A percentile compares a stretch with the other conserved stretches of the same genome.
Conservation (phyloP, 2,888 invertebrate genomes). For the Copidosoma aretas region DNA sequence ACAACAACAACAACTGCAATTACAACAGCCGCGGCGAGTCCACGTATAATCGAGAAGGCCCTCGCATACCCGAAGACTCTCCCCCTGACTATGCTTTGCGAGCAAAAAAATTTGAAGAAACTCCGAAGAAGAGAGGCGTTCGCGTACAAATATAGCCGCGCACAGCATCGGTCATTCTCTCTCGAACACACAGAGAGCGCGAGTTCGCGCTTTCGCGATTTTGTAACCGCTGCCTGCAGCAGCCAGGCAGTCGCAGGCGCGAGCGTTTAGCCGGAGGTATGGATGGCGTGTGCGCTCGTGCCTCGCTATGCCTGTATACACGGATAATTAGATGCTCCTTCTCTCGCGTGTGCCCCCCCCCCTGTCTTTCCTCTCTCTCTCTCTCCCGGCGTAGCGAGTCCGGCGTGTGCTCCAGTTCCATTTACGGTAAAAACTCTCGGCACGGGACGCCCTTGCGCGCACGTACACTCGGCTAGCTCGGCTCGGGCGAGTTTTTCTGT, state of each 20-base stretch:
- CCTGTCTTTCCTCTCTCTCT: constrained; percentile 1
- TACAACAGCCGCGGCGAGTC: background rate
- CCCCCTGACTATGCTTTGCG: background rate
- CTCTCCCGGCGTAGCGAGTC: constrained; percentile 37
- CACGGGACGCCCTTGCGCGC: constrained; percentile 39
- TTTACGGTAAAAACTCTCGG: constrained; percentile 55
- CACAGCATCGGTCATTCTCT: constrained; percentile 17
- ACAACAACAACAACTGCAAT: background rate
- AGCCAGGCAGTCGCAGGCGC: no score
- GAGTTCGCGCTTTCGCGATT: constrained; percentile 42
- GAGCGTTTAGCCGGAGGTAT: constrained; percentile 26
- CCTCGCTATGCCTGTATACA: no score
- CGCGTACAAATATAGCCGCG: constrained; percentile 52
- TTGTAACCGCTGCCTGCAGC: constrained; percentile 54
- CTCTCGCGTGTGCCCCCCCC: background rate
- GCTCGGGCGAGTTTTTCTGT: background rate
- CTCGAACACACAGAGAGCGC: constrained; percentile 1
- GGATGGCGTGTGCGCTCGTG: background rate
- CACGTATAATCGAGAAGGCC: background rate
- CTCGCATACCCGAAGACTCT: background rate
- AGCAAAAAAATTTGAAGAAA: constrained; percentile 12
- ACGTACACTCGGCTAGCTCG: no score
- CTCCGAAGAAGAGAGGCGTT: constrained; percentile 45
- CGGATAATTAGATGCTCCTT: no score
- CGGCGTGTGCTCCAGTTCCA: constrained; percentile 57